Conservation (phyloP, 2,113 vertebrate species). For the Myotis lucifugus region DNA sequence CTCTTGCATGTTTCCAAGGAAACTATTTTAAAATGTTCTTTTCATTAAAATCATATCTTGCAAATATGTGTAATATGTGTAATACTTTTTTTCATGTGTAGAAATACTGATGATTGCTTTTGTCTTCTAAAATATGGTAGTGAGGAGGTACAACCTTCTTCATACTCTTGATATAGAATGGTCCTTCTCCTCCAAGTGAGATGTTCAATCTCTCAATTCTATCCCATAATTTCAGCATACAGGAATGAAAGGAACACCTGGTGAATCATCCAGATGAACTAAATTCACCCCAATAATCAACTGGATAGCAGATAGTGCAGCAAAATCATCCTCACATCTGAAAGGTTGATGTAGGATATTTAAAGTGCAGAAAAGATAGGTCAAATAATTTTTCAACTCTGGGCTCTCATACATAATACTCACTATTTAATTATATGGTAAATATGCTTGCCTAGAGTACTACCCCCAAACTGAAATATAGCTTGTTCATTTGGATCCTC, state of each 20-base stretch:
- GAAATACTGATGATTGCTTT: slow-evolving; percentile 8
- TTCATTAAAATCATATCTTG: slow-evolving; percentile 10
- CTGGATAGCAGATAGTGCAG: background rate
- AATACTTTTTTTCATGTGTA: background rate
- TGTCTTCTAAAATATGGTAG: background rate
- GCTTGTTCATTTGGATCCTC: background rate
- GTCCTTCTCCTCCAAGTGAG: background rate
- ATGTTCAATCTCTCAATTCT: background rate
- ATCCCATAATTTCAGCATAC: background rate
- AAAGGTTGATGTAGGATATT: slow-evolving; percentile 5
- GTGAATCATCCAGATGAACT: background rate
- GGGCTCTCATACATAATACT: slow-evolving; percentile 40
- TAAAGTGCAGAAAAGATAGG: slow-evolving; percentile 12
- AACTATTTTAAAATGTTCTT: slow-evolving; percentile 24
- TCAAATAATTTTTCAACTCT: slow-evolving; percentile 49
- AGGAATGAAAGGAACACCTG: background rate
- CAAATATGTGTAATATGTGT: background rate
- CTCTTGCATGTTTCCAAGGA: background rate
- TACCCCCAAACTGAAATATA: background rate
- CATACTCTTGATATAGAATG: background rate
- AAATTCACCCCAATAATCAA: background rate
- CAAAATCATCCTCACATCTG: background rate
- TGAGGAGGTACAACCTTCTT: background rate
- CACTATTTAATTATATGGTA: background rate
- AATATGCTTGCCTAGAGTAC: slow-evolving; percentile 38